Percentiles rank a stretch among this genome's conserved stretches.
phyloP scores from a whole-genome alignment of 2,113 vertebrate species.

The Vulpes ferrilata region DNA sequence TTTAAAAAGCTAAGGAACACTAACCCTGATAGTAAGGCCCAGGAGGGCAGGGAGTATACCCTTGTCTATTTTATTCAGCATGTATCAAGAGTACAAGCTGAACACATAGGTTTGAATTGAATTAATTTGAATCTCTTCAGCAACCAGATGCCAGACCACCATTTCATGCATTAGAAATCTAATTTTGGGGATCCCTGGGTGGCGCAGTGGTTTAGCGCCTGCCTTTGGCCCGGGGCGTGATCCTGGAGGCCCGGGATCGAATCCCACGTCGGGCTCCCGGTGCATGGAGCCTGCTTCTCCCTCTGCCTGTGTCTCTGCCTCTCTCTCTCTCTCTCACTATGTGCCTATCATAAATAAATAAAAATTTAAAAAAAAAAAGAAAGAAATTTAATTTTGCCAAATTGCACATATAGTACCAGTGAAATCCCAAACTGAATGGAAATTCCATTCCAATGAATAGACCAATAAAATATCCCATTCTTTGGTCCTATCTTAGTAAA shows the following conservation, averaged over 20 bases:
- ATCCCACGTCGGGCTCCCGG: too few species aligned
- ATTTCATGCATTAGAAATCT: neutral
- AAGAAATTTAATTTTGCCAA: constrained; percentile 13
- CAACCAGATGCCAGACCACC: neutral
- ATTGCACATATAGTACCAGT: neutral
- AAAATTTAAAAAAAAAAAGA: neutral
- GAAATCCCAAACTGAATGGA: neutral
- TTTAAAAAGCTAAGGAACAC: neutral
- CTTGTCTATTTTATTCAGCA: neutral
- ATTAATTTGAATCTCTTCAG: neutral
- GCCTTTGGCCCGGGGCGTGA: too few species aligned
- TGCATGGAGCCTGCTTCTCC: too few species aligned
- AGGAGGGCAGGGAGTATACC: too few species aligned
- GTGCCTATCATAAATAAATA: too few species aligned
- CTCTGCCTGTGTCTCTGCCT: too few species aligned
- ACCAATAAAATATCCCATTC: neutral
- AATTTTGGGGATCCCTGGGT: neutral
- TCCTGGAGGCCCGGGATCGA: too few species aligned
- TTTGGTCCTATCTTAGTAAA: constrained; percentile 16
- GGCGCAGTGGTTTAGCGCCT: too few species aligned
- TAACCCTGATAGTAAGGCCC: neutral
- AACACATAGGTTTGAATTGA: neutral
- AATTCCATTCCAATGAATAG: too few species aligned
- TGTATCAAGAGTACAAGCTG: neutral
- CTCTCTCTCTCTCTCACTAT: too few species aligned